These are phyloP conservation scores for Cercopithecus hamlyni DNA, from an alignment of 2,797 vertebrate genomes.

Conservation along the genomic window DNA sequence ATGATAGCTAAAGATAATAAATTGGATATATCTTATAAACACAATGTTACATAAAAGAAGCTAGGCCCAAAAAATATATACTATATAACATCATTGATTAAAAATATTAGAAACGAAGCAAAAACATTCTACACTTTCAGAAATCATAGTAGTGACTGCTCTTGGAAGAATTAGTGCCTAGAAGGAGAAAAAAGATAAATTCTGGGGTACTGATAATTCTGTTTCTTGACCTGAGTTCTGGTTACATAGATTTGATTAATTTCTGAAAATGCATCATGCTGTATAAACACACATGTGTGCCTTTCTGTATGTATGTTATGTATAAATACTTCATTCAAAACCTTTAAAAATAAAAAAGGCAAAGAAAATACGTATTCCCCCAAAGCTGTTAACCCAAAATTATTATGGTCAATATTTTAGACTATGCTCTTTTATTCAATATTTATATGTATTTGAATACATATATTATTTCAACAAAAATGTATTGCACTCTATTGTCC, in stretches of 20 bases:
- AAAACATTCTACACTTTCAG: not conserved
- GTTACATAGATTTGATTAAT: not conserved
- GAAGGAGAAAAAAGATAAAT: not conserved
- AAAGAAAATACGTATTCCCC: not conserved
- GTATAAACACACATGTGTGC: not conserved
- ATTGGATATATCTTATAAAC: not conserved
- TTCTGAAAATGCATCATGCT: conserved; percentile 15
- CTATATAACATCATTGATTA: not conserved
- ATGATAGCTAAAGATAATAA: not conserved
- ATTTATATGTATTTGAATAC: not conserved
- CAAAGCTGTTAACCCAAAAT: not conserved
- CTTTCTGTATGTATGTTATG: not conserved
- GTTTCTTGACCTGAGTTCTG: not conserved
- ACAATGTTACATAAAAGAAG: not conserved
- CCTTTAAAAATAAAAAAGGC: not conserved
- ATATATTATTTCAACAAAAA: not conserved
- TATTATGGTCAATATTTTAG: conserved; percentile 23
- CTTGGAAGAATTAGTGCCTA: not conserved
- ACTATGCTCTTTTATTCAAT: not conserved
- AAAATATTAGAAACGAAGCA: not conserved
- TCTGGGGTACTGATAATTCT: not conserved
- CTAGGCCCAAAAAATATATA: not conserved
- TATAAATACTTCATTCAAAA: not conserved
- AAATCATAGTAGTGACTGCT: not conserved
- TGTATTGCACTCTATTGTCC: not conserved